Evolutionary conservation across 2,797 vertebrate genomes (phyloP).

Genomic region (Craterocephalus amniculus): DNA sequence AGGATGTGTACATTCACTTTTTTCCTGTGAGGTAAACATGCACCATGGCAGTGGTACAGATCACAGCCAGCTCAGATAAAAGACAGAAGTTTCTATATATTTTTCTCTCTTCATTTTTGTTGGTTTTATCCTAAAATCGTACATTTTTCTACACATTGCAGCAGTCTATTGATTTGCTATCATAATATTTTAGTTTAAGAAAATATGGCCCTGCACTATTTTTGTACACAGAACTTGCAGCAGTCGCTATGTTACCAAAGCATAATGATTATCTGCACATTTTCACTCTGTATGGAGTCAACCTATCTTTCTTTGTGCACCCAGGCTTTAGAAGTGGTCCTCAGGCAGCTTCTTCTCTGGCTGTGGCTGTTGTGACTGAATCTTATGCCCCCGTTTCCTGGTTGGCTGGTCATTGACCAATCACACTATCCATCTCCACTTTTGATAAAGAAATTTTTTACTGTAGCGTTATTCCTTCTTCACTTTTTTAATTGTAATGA

Average conservation of each 20-base stretch:
- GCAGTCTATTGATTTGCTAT: not conserved
- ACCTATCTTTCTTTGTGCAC: no score
- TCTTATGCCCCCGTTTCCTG: not conserved
- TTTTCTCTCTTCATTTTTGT: not conserved
- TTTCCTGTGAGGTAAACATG: constrained; percentile 22
- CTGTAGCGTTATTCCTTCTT: no score
- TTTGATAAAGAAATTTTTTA: no score
- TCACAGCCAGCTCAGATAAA: not conserved
- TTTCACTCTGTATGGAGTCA: not conserved
- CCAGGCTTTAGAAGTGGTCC: not conserved
- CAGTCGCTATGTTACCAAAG: no score
- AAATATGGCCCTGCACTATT: no score
- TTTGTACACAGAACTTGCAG: no score
- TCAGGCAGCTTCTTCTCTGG: not conserved
- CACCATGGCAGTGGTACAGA: constrained; percentile 12
- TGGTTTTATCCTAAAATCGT: not conserved
- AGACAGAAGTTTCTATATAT: not conserved
- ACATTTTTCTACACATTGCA: not conserved
- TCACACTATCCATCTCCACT: not conserved
- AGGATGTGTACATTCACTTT: not conserved
- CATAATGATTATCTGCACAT: not conserved
- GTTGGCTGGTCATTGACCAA: not conserved
- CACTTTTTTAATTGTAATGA: no score
- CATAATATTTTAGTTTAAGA: no score
- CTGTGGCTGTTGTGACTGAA: not conserved